Percentiles rank a stretch among this genome's conserved stretches.
These are phyloP conservation scores for Heterodera carotae DNA, from an alignment of 1,140 invertebrate genomes.

Conservation along the genomic window DNA sequence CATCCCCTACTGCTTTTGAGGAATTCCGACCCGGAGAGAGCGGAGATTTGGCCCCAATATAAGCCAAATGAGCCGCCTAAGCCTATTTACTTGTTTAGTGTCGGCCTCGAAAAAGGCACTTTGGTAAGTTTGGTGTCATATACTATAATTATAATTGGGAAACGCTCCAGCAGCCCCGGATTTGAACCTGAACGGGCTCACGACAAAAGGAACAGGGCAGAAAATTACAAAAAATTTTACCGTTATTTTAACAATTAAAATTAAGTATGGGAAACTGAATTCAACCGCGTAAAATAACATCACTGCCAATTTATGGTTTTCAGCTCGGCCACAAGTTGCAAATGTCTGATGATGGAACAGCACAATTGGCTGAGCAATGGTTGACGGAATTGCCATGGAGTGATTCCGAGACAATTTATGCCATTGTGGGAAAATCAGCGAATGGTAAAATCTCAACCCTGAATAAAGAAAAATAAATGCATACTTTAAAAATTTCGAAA, in stretches of 20 bases:
- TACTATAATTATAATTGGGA: not conserved
- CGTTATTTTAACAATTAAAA: too few species aligned
- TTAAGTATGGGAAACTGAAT: too few species aligned
- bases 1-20: conserved; percentile 49
- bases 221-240: too few species aligned
- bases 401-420: conserved; percentile 51
- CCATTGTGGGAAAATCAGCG: conserved; percentile 50
- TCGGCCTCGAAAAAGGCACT: conserved; percentile 35
- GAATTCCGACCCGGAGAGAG: conserved; percentile 29
- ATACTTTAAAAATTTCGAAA: too few species aligned
- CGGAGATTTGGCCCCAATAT: conserved; percentile 35
- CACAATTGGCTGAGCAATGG: conserved; percentile 8
- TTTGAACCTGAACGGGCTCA: too few species aligned
- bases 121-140: conserved; percentile 37
- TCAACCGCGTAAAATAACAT: not conserved
- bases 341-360: conserved; percentile 1
- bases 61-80: conserved; percentile 9
- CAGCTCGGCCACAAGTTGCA: conserved; percentile 14
- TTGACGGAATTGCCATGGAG: conserved; percentile 9
- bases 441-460: conserved; percentile 52
- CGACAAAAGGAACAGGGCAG: too few species aligned
- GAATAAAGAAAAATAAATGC: too few species aligned
- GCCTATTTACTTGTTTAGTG: conserved; percentile 42
- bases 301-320: not conserved
- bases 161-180: too few species aligned